Base-by-base conservation (phyloP, 2,797 vertebrate genomes). In the Champsocephalus esox region DNA sequence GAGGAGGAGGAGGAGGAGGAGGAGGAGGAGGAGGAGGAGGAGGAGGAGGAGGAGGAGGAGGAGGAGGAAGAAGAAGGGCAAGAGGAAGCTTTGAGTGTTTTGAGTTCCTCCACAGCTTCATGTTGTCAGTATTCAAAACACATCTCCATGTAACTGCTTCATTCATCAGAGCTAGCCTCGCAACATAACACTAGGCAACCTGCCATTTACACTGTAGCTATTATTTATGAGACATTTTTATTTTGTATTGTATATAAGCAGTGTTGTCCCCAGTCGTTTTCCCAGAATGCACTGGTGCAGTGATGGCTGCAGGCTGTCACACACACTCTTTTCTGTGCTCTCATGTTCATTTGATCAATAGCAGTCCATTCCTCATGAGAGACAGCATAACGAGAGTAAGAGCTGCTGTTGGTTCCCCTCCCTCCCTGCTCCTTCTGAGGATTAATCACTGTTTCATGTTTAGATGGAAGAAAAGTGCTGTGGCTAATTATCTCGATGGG, bases 121-220 rank as follows among this genome's bases (percentile, higher is more conserved):
- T 81, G 76, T 88, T 66, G 59, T 93, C 89, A 88, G 92, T 93
- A 91, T 94, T 93, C 93, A 94, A 88, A 90, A 92, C 89, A 92
- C 88, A 86, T 93, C 86, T 93, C 85, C 89, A 90, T 90, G 89
- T 84, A 94, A 93, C 89, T 79, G 90, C 89, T 91, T 93, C 91
- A 92, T 93, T 93, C 91, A 93, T 91, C 88, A 93, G 90, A 38
- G 34, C 6, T 38, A 9, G 34, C 34, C 34, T 38, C 6, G 34
- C 34, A 38, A 38, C 34, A 38, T 7, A 1, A 9, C 34, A 38
- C 34, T 5, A 28, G 4, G 4, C 28, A 28, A 28, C 28, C 34
- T 38, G 8, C 6, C 9, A 38, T 38, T 6, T 38, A 38, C 34
- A 38, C 34, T 38, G 28, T 28, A 38, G 34, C 34, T 38, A 38